Percentiles rank a stretch among this genome's conserved stretches.
Evolutionary conservation across 2,888 invertebrate species (phyloP).

Genomic region (Cataglyphis livida): DNA sequence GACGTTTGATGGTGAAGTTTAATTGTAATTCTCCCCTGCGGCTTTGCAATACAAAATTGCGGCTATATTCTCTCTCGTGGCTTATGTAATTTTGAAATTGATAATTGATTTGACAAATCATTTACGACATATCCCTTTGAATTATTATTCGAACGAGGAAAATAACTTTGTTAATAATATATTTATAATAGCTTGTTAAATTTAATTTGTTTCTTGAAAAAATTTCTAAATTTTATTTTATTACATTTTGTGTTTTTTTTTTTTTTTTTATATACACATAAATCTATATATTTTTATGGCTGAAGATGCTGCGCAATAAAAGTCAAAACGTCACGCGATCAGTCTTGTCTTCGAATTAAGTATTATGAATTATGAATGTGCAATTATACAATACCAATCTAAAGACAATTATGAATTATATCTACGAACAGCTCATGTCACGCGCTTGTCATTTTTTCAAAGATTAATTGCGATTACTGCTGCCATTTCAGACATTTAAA

Average conservation of each 20-base stretch:
- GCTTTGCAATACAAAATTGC: slow-evolving; percentile 22
- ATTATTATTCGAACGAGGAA: neutral
- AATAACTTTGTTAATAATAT: neutral
- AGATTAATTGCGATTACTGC: slow-evolving; percentile 10
- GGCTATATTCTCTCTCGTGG: slow-evolving; percentile 1
- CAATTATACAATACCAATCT: neutral
- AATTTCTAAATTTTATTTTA: neutral
- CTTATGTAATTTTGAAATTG: slow-evolving; percentile 4
- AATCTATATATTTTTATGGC: neutral
- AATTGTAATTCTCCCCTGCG: slow-evolving; percentile 37
- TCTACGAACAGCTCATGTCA: neutral
- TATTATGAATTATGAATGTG: neutral
- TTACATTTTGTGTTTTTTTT: neutral
- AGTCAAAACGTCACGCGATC: neutral
- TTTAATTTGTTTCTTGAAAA: neutral
- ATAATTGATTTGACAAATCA: neutral
- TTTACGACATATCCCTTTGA: neutral
- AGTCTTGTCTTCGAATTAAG: neutral
- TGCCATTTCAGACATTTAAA: neutral
- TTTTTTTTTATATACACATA: neutral
- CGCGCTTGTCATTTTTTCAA: neutral
- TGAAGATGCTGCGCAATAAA: neutral
- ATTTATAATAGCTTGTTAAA: neutral
- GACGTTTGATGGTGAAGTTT: slow-evolving; percentile 36
- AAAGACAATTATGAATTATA: slow-evolving; percentile 14